Base-by-base conservation (phyloP, 2,888 invertebrate species). In the Gerris lacustris region DNA sequence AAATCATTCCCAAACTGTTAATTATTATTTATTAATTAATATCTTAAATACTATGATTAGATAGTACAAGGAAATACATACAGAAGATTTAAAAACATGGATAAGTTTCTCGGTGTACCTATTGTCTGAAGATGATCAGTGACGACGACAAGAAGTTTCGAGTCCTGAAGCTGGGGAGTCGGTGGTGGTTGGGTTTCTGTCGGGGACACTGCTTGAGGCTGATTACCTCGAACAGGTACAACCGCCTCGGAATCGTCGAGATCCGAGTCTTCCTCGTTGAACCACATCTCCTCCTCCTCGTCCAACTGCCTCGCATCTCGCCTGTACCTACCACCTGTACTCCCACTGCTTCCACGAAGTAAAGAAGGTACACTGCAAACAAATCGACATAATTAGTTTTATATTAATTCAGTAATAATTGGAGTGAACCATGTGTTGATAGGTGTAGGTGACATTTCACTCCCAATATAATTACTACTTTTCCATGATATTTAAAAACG, bases 221-320 rank as follows among this genome's bases (percentile, higher is more conserved):
- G 64, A 18, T 31, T n/a, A 17, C 64, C 80, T 69, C 80, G 77
- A 17, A 80, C 79, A 44, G 81, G 80, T 55, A 81, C 80, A 55
- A 82, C 84, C 17, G 84, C 82, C 77, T 87, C 86, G 73, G 88
- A 91, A 78, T 94, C 94, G 73, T 92, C 90, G 75, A 91, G 88
- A 79, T 94, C 95, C 79, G 55, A 55, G 17, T 96, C 96, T 75
- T 97, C 97, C 78, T 96, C 95, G 79, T 96, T 95, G 82, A 97
- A 97, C 96, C 96, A 98, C 88, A 96, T 93, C 82, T 97, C 97
- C 79, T 98, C 97, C 77, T 97, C 97, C 79, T 97, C 96, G 75
- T 98, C 97, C 78, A 96, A 86, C 80, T 94, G 91, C 71, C 96
- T 86, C 77, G 94, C 92, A 82, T 97, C 96, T 74, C 96, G 87